Evolutionary conservation across 1,140 invertebrate species (phyloP), one percentile per base, ranked within the genome.

Genomic region (Cydia splendana): DNA sequence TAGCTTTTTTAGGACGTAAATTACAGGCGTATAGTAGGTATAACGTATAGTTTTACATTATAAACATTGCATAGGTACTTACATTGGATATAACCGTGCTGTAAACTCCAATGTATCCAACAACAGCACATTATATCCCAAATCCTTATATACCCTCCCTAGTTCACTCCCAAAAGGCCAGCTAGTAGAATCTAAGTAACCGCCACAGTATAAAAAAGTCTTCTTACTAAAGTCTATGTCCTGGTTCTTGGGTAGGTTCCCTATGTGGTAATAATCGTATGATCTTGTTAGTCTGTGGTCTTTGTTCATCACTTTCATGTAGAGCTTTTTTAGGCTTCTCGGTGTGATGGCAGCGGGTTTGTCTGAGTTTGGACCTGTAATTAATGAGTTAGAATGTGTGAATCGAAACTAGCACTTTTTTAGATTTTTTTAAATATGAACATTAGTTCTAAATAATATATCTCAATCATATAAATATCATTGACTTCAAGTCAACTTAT

Each of bases 251-350:
- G 85, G 84, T 7, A 91, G 28, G 7, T 88, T 74, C 9, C 76
- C 81, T 82, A 88, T 89, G 77, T 92, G 84, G 67, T 76, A 88
- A 75, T 88, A 90, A n/a, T 76, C 87, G 79, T 91, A 91, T 51
- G 75, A 86, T 0, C 75, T 78, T 1, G 76, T 65, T 5, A 38
- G 79, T 1, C 78, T 65, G 24, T 74, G 76, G 0, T 76, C 77
- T 76, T 0, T 78, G 77, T 0, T 78, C 76, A 48, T 81, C 0
- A 90, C 78, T 1, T 69, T 74, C 1, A 91, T 75, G 1, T 81
- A 77, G 0, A 91, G 77, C 24, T 84, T 42, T 76, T 84, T 89
- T 0, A 91, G 82, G 15, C 78, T 84, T 30, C 84, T 85, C 48
- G 81, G 81, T 1, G 80, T 86, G 34, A 91, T 91, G 5, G 85